Percentiles rank a stretch among this genome's conserved stretches.
Conservation (phyloP, 1,140 invertebrate genomes). For the Diabrotica virgifera region DNA sequence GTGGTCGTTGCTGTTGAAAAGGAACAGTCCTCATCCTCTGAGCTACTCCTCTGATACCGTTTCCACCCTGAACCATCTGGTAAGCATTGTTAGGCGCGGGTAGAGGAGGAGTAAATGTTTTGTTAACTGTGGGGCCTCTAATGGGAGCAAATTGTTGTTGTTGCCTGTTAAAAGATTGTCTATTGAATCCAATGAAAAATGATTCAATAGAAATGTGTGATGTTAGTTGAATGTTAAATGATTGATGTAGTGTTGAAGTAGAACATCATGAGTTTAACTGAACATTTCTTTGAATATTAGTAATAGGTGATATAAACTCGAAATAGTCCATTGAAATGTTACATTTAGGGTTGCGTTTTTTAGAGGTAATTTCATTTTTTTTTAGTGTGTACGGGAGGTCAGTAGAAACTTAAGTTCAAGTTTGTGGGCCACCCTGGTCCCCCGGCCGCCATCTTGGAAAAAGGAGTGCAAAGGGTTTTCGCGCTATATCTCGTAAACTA, state of each 20-base stretch:
- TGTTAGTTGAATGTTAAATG: background rate
- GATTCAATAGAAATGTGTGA: background rate
- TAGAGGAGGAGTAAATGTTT: conserved; percentile 48
- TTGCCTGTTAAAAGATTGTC: background rate
- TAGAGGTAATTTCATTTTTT: no score
- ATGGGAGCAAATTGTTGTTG: background rate
- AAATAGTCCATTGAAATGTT: no score
- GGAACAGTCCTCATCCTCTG: conserved; percentile 33
- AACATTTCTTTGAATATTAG: background rate
- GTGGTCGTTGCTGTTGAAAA: conserved; percentile 44
- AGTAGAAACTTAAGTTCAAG: no score
- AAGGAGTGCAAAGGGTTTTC: no score
- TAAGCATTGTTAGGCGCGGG: conserved; percentile 38
- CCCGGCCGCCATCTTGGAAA: no score
- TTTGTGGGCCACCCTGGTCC: no score
- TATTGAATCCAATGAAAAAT: background rate
- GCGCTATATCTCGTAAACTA: no score
- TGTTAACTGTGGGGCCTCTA: conserved; percentile 32
- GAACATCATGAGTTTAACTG: background rate
- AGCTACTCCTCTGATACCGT: conserved; percentile 41
- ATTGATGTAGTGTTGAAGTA: background rate
- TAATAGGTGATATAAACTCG: no score
- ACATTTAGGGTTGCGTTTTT: no score
- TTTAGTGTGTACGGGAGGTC: no score
- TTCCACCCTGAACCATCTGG: conserved; percentile 38